Conservation (phyloP, 1,140 invertebrate genomes). For the Meloidogyne hapla region DNA sequence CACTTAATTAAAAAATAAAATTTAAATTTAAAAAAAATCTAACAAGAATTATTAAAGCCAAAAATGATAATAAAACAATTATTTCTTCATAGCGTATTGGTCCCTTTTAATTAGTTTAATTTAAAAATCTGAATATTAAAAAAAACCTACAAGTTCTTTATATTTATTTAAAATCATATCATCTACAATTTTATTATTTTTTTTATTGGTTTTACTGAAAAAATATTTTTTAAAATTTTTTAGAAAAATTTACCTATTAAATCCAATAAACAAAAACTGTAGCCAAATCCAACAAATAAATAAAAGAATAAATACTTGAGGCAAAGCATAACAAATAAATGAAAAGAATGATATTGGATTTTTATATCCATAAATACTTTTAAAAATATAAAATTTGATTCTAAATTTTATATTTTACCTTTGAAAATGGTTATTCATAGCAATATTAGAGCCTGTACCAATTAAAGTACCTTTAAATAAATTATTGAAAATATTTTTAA, state of each 20-base stretch:
- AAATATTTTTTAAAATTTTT: neutral
- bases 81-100: conserved; percentile 74
- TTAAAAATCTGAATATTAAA: neutral
- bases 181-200: neutral
- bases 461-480: conserved; percentile 72
- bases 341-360: conserved; percentile 72
- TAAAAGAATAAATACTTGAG: conserved; percentile 71
- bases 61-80: conserved; percentile 75
- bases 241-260: conserved; percentile 31
- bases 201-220: neutral
- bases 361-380: conserved; percentile 36
- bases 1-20: conserved; percentile 66
- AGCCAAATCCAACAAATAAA: conserved; percentile 73
- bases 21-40: neutral
- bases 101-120: conserved; percentile 65
- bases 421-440: conserved; percentile 72
- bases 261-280: conserved; percentile 74
- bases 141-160: neutral
- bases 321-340: conserved; percentile 74
- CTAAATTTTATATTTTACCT: conserved; percentile 7
- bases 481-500: neutral
- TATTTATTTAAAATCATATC: neutral
- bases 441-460: conserved; percentile 83
- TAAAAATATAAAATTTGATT: conserved; percentile 9
- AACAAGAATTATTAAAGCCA: conserved; percentile 74